A percentile compares a stretch with the other conserved stretches of the same genome.
Conservation (phyloP, 2,888 invertebrate genomes). For the Poecilus cupreus region DNA sequence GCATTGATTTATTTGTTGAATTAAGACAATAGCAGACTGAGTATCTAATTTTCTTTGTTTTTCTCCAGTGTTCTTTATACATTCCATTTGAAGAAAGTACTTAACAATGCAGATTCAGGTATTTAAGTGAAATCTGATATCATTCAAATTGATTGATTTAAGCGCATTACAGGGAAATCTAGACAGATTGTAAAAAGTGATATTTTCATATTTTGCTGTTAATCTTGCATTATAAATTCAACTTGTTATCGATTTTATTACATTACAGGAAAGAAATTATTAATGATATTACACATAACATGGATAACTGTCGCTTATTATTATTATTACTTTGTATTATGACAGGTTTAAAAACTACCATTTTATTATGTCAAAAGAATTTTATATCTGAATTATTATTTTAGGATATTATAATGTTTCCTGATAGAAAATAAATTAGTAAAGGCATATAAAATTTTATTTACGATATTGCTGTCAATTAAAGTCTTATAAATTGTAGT, state of each 20-base stretch:
- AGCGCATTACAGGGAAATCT: conserved; percentile 32
- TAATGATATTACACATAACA: not conserved
- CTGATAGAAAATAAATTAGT: not conserved
- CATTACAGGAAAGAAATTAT: conserved; percentile 14
- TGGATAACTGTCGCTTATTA: not conserved
- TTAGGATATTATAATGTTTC: not conserved
- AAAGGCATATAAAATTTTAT: not conserved
- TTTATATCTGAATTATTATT: not conserved
- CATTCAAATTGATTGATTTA: conserved; percentile 35
- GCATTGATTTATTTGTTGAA: conserved; percentile 29
- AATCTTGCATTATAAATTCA: not conserved
- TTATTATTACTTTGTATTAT: not conserved
- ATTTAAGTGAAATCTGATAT: conserved; percentile 42
- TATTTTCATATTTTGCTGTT: not conserved
- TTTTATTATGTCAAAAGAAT: not conserved
- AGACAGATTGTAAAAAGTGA: not conserved
- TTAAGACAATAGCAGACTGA: conserved; percentile 3
- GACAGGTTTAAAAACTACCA: not conserved
- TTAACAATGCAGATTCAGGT: conserved; percentile 6
- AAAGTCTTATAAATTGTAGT: not conserved
- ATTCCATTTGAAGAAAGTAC: conserved; percentile 47
- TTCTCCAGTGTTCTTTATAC: not conserved
- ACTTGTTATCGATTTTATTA: not conserved
- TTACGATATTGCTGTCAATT: not conserved
- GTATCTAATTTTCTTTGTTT: conserved; percentile 39